Base-by-base conservation (phyloP, 2,888 invertebrate species). In the Cheilosia vernalis region DNA sequence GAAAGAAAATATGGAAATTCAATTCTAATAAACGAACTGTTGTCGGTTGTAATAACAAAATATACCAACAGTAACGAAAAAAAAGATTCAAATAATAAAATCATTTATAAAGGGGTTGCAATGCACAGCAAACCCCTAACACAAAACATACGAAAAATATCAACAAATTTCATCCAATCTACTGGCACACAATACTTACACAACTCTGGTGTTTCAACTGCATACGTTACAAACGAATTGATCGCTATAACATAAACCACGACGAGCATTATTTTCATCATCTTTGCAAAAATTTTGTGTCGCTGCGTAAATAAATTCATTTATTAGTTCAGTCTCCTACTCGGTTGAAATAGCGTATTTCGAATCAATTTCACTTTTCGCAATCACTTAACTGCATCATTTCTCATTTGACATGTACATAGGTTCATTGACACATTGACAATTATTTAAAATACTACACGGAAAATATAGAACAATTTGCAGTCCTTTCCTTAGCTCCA, bases 121-220 rank as follows among this genome's bases (percentile, higher is more conserved):
- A n/a, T n/a, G n/a, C n/a, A n/a, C n/a, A n/a, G n/a, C n/a, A 53
- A 53, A 19, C 53, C 67, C 44, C 60, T 37, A 60, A 17, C 24
- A 15, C 49, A 73, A 55, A 44, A 60, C 13, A 60, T 30, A 67
- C 60, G 53, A 67, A 40, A 21, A 58, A n/a, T 17, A 17, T 40
- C 55, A 63, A 63, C 44, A 17, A 60, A 53, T 33, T 53, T 42
- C 30, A 56, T 55, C 64, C 55, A 74, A 56, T 37, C 63, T 51
- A 76, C 58, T 42, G 51, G 33, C 40, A 53, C 69, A 21, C 55
- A 56, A 27, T 85, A 86, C 86, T 86, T 78, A 86, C 86, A 86
- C 19, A 86, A 49, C 33, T 86, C 86, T 44, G 78, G 40, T 30
- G 72, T 64, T 53, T 82, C 77, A 40, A 86, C 63, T 58, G 73